Evolutionary conservation across 2,797 vertebrate species (phyloP), one percentile per base, ranked within the genome.

Genomic region (Lacerta agilis): DNA sequence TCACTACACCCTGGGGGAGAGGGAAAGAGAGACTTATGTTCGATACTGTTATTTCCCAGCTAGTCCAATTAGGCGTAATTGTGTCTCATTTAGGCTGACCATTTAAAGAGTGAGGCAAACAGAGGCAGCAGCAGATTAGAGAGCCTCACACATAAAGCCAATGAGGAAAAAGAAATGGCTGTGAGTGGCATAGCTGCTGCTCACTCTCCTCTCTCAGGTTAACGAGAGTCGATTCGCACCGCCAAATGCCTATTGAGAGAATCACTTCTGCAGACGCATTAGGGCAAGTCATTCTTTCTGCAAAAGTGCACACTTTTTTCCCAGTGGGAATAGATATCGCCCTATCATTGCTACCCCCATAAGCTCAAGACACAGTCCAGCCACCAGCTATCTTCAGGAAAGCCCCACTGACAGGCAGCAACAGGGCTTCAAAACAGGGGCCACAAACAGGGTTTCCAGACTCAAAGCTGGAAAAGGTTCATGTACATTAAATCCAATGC

Each of bases 11-110:
- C 79, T 43, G 23, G 73, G 83, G 88, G 78, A 89, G 71, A 84
- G 17, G 45, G 64, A 83, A 79, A 85, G 71, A 89, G 79, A 83
- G 33, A 75, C 43, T 82, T 89, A 86, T 78, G 49, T 81, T 89
- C 71, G 23, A 69, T 85, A 85, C 83, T 82, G 49, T 85, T 85
- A 89, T 89, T 89, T 73, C 75, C 58, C 89, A 87, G 88, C 55
- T 43, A 85, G 83, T 49, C 77, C 82, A 75, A 80, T 86, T 83
- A 86, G 29, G 23, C 78, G 20, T 93, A 83, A 87, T 71, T 7
- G 4, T 3, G 3, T 79, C 17, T 85, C 5, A 2, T 71, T 89
- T 88, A 88, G 82, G 55, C 9, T 81, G 43, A 85, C 45, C 45
- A 3, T 83, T 91, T 81, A 89, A 43, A 86, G 25, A 49, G 64